Percentiles rank a stretch among this genome's conserved stretches.
phyloP scores from a whole-genome alignment of 2,797 vertebrate genomes.

The Antennarius maculatus region DNA sequence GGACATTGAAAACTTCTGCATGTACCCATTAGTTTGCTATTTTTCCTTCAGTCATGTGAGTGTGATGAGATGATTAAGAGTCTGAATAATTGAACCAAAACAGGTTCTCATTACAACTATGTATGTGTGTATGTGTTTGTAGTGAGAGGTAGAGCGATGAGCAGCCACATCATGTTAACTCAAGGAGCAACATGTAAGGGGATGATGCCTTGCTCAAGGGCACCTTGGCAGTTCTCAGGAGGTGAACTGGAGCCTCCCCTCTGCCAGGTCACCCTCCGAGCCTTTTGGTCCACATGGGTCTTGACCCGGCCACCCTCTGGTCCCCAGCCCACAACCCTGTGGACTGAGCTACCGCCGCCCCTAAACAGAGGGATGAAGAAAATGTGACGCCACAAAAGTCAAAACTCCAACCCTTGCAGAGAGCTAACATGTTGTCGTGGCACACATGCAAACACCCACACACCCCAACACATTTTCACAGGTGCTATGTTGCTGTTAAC shows the following conservation, averaged over 20 bases:
- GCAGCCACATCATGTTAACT: too few species aligned
- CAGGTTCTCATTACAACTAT: constrained; percentile 35
- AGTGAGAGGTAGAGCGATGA: too few species aligned
- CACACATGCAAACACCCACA: constrained; percentile 3
- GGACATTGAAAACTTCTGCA: background rate
- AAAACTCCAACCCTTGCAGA: background rate
- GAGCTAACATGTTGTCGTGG: constrained; percentile 37
- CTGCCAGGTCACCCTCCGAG: too few species aligned
- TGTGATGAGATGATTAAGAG: constrained; percentile 57
- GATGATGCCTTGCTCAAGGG: too few species aligned
- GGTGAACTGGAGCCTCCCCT: constrained; percentile 21
- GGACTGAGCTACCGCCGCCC: too few species aligned
- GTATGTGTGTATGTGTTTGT: too few species aligned
- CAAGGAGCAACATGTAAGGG: too few species aligned
- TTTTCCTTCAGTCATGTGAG: constrained; percentile 30
- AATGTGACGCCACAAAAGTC: constrained; percentile 3
- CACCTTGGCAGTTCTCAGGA: too few species aligned
- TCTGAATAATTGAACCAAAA: constrained; percentile 35
- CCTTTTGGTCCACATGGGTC: too few species aligned
- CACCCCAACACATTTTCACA: background rate
- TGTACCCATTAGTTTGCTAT: constrained; percentile 4
- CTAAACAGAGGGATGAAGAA: constrained; percentile 26
- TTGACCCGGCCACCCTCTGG: too few species aligned
- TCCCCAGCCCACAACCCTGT: too few species aligned
- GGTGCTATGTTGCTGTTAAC: too few species aligned